These are phyloP conservation scores for Autographa gamma DNA, from an alignment of 2,888 invertebrate genomes.

Conservation along the genomic window DNA sequence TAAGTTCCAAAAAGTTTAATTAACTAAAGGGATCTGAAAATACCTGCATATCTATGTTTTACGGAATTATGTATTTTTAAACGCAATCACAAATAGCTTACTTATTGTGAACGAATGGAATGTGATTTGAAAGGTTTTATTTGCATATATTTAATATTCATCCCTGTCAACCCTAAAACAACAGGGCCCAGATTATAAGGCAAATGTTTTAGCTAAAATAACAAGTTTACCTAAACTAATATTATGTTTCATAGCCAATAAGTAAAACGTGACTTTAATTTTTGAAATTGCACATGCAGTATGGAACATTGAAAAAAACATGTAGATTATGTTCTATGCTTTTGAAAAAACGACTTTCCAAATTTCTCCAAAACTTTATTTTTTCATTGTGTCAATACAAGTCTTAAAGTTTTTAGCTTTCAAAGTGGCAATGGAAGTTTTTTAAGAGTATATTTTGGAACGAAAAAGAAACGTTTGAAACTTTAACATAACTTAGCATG, in stretches of 20 bases:
- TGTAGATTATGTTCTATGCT: too few species aligned
- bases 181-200: slow-evolving; percentile 46
- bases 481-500: not conserved
- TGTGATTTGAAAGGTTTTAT: slow-evolving; percentile 38
- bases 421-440: slow-evolving; percentile 21
- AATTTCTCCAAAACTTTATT: slow-evolving; percentile 19
- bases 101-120: slow-evolving; percentile 31
- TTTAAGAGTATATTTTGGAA: slow-evolving; percentile 7
- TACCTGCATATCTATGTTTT: not conserved
- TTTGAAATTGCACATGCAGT: not conserved
- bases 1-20: not conserved
- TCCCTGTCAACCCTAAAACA: slow-evolving; percentile 47
- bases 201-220: slow-evolving; percentile 53
- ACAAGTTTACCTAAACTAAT: slow-evolving; percentile 48
- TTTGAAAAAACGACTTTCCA: slow-evolving; percentile 20
- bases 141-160: slow-evolving; percentile 62
- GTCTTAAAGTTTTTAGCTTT: slow-evolving; percentile 24
- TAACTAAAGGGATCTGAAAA: not conserved
- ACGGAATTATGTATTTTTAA: slow-evolving; percentile 22
- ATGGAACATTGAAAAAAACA: not conserved
- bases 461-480: not conserved
- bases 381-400: slow-evolving; percentile 45
- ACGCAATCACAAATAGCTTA: slow-evolving; percentile 20
- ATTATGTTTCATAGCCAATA: slow-evolving; percentile 39
- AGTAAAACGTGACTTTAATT: slow-evolving; percentile 30